Percentiles rank a stretch among this genome's conserved stretches.
Conservation (phyloP, 92 coral and sea anemone species). For the Zoanthus gigantus region DNA sequence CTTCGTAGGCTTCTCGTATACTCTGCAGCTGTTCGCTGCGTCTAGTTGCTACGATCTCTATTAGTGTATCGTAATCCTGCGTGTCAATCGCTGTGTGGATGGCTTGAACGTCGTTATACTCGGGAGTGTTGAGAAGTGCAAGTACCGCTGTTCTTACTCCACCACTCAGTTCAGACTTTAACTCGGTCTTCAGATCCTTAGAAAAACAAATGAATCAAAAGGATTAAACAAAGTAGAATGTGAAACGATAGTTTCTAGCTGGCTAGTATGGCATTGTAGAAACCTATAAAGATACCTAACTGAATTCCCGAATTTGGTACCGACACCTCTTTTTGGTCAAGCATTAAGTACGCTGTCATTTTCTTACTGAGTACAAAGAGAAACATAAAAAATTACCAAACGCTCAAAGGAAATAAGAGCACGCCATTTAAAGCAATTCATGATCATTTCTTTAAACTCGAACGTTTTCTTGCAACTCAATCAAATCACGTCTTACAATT, state of each 20-base stretch:
- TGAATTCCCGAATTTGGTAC: no score
- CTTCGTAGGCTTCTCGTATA: slow-evolving; percentile 63
- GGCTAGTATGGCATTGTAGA: not conserved
- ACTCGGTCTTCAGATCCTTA: slow-evolving; percentile 66
- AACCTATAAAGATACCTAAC: not conserved
- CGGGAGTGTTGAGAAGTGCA: slow-evolving; percentile 75
- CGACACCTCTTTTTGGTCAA: no score
- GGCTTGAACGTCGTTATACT: slow-evolving; percentile 67
- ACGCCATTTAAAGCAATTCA: no score
- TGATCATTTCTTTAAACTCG: no score
- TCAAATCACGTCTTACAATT: no score
- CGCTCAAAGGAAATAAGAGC: no score
- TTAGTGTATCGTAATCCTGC: slow-evolving; percentile 63
- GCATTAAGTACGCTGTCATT: no score
- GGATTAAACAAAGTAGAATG: not conserved
- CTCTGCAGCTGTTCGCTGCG: slow-evolving; percentile 58
- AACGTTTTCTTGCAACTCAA: no score
- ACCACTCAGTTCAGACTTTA: slow-evolving; percentile 75
- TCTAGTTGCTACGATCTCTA: slow-evolving; percentile 77
- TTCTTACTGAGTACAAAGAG: no score
- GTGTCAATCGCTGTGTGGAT: slow-evolving; percentile 69
- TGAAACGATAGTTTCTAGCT: not conserved
- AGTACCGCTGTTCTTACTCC: slow-evolving; percentile 59
- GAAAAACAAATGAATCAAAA: not conserved
- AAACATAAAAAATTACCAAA: no score